phyloP scores from a whole-genome alignment of 2,113 vertebrate species.

The Empidonax traillii region DNA sequence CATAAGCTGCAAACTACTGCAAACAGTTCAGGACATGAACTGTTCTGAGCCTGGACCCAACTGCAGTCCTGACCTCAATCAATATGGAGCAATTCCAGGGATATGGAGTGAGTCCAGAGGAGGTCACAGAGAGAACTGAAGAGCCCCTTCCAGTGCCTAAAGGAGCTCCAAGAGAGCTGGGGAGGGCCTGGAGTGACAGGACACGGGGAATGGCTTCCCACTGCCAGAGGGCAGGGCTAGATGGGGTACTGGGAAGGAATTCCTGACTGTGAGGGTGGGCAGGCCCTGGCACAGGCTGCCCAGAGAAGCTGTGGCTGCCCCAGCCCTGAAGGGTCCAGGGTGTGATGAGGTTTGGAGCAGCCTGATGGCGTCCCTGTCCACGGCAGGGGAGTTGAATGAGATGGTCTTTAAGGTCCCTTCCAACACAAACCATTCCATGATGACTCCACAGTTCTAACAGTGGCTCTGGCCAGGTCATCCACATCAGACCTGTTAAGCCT shows the following conservation, averaged over 20 bases:
- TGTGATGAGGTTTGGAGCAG: background rate
- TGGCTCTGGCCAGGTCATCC: background rate
- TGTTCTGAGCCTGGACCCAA: background rate
- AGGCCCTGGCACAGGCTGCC: background rate
- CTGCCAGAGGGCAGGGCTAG: background rate
- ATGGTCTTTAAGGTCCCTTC: background rate
- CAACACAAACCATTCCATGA: background rate
- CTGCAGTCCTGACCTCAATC: background rate
- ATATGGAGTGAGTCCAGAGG: accelerated
- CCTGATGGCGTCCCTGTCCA: background rate
- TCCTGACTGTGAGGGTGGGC: accelerated
- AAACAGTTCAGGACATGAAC: background rate
- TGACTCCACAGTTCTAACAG: background rate
- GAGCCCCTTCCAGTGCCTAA: background rate
- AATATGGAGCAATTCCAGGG: accelerated
- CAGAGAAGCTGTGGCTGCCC: background rate
- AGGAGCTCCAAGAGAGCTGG: background rate
- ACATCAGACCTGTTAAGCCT: background rate
- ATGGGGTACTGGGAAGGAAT: background rate
- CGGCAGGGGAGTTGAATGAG: background rate
- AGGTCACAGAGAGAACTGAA: background rate
- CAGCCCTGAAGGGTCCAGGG: background rate
- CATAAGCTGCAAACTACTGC: background rate
- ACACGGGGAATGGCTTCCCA: background rate
- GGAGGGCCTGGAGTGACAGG: background rate